Evolutionary conservation across 2,113 vertebrate genomes (phyloP), one percentile per base, ranked within the genome.

Genomic region (Trichomycterus rosablanca): DNA sequence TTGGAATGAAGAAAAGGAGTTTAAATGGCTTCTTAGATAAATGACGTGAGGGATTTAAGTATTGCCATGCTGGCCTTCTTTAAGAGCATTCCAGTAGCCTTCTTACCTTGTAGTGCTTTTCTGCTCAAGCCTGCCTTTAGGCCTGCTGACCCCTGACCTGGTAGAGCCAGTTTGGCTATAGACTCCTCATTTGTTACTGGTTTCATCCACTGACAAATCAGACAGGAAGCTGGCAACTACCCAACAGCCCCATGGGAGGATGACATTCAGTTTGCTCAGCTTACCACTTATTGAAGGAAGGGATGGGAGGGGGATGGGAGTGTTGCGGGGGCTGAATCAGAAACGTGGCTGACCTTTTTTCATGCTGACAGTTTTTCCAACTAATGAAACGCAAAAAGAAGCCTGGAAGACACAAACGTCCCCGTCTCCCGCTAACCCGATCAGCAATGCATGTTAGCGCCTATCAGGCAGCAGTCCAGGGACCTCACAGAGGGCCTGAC

Each of bases 181-280:
- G 89, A 3, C 62, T 82, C 86, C 85, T 91, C 88, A 89, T 87
- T 88, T 92, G 91, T 92, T 91, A 87, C 86, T 86, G 85, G 84
- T 76, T 83, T 87, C 88, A 88, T 90, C 80, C 86, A 87, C 83
- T 85, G 82, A 86, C 85, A 87, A 85, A 86, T 84, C 82, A 84
- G 78, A 78, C 84, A 87, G 86, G 85, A 88, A 85, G 82, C 78
- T 88, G 84, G 85, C 80, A 86, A 81, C 81, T 83, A 78, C 87
- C 88, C 86, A 92, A 86, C 85, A 88, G 86, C 40, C 91, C 89
- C 87, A 88, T 81, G 80, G 79, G 86, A 88, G 89, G 80, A 83
- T 87, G 86, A 84, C 89, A 89, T 89, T 90, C 89, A 89, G 84
- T 85, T 85, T 83, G 85, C 87, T 93, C 89, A 88, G 85, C 86